Evolutionary conservation across 2,888 invertebrate species (phyloP), one percentile per base, ranked within the genome.

Genomic region (Lacanobia wlatinum): DNA sequence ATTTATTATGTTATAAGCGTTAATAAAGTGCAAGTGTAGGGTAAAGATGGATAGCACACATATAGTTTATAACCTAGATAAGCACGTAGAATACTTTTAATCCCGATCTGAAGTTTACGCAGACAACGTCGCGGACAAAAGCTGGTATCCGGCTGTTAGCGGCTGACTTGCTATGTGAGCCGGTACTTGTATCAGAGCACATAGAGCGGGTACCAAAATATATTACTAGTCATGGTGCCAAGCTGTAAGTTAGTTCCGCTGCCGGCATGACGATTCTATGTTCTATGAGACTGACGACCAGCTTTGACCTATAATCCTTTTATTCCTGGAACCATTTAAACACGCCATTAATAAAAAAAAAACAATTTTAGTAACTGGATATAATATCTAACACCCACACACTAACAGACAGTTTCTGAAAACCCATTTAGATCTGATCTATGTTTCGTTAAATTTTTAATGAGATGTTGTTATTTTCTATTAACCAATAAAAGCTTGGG

Each of bases 241-340:
- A 5, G 6, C 14, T 43, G 43, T 43, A n/a, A n/a, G 8, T 34
- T 34, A n/a, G 48, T 48, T 7, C 3, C 43, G 5, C 43, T 48
- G 18, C 2, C 9, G 3, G 7, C 18, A 6, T n/a, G n/a, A 7
- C 9, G 50, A n/a, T 50, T 50, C 50, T n/a, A 18, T n/a, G n/a
- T n/a, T 50, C 50, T 50, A 9, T 50, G 9, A 50, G 2, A 48
- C n/a, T 48, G 18, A 48, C 7, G n/a, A 16, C 14, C n/a, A 28
- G 16, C 14, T 70, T 48, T 7, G 40, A 28, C 21, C 14, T 28
- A 18, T 28, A 48, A 28, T 28, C 16, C 12, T 18, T 40, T 50
- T 70, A 70, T 40, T 28, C 6, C 18, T 48, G 23, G 12, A 68
- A 46, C 7, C 38, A 46, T n/a, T 38, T 5, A 18, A 69, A 55